Percentiles rank a stretch among this genome's conserved stretches.
These are phyloP conservation scores for Drosophila paranaensis DNA, from an alignment of 2,888 invertebrate genomes.

Conservation along the genomic window DNA sequence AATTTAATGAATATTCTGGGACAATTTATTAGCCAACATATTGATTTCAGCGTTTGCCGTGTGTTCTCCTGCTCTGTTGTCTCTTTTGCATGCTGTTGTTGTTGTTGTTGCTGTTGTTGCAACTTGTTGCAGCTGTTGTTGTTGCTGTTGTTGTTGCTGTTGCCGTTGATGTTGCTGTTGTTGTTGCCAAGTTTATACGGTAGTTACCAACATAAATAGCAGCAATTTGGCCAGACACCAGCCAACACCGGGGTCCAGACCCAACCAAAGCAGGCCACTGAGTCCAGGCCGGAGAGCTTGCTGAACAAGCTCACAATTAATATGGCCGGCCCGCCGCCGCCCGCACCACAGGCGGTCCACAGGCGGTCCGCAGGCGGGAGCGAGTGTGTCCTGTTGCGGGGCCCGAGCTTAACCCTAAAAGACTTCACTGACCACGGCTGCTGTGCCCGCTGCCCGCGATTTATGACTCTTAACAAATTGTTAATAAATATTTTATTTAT, in stretches of 20 bases:
- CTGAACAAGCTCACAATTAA: constrained; percentile 78
- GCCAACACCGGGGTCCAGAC: constrained; percentile 45
- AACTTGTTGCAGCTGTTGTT: constrained; percentile 28
- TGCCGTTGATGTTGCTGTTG: constrained; percentile 61
- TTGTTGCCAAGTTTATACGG: constrained; percentile 83
- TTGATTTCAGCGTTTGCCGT: constrained; percentile 84
- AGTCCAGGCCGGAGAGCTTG: constrained; percentile 51
- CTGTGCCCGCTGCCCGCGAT: constrained; percentile 60
- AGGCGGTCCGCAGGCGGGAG: constrained; percentile 48
- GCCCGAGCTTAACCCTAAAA: constrained; percentile 31
- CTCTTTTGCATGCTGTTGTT: constrained; percentile 52
- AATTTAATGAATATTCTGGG: constrained; percentile 84
- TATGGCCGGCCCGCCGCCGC: constrained; percentile 74
- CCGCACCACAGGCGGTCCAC: constrained; percentile 67
- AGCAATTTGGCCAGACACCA: constrained; percentile 82
- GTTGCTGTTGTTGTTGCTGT: constrained; percentile 34
- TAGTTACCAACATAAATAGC: constrained; percentile 85
- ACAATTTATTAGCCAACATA: constrained; percentile 85
- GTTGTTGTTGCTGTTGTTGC: constrained; percentile 56
- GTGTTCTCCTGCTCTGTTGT: constrained; percentile 51
- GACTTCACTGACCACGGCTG: constrained; percentile 26
- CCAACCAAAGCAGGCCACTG: constrained; percentile 17
- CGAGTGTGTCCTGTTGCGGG: constrained; percentile 35
- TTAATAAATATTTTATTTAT: constrained; percentile 80
- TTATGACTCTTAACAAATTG: constrained; percentile 76